These are phyloP conservation scores for Vombatus ursinus DNA, from an alignment of 2,113 vertebrate genomes.

Conservation along the genomic window DNA sequence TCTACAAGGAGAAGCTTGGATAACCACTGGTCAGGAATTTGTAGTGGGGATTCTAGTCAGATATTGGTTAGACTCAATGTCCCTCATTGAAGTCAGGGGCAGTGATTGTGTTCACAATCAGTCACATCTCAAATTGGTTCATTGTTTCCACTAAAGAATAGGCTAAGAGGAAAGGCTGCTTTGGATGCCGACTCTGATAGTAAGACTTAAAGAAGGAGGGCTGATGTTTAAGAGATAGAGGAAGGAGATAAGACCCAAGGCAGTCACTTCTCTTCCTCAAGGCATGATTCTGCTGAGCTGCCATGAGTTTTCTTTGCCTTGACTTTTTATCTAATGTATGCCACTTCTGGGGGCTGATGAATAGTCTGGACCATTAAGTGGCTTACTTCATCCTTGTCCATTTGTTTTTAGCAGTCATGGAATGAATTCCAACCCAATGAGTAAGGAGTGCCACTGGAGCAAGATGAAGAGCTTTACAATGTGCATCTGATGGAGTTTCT, in stretches of 20 bases:
- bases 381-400: constrained; percentile 36
- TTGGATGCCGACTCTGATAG: background rate
- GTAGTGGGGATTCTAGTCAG: background rate
- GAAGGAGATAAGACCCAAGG: background rate
- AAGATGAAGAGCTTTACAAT: background rate
- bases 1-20: background rate
- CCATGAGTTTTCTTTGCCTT: constrained; percentile 3
- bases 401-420: constrained; percentile 10
- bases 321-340: background rate
- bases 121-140: constrained; percentile 35
- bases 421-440: background rate
- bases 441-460: background rate
- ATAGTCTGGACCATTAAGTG: constrained; percentile 13
- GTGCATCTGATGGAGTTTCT: constrained; percentile 2
- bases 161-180: constrained; percentile 5
- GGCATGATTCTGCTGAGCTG: background rate
- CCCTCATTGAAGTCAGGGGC: background rate
- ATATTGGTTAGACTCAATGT: background rate
- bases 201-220: background rate
- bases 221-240: background rate
- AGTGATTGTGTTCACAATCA: constrained; percentile 38
- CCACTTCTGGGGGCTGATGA: background rate
- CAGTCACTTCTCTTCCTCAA: background rate
- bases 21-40: background rate
- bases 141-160: constrained; percentile 56